Percentiles rank a stretch among this genome's conserved stretches.
phyloP scores from a whole-genome alignment of 2,888 invertebrate genomes.

The Melinaea menophilus region DNA sequence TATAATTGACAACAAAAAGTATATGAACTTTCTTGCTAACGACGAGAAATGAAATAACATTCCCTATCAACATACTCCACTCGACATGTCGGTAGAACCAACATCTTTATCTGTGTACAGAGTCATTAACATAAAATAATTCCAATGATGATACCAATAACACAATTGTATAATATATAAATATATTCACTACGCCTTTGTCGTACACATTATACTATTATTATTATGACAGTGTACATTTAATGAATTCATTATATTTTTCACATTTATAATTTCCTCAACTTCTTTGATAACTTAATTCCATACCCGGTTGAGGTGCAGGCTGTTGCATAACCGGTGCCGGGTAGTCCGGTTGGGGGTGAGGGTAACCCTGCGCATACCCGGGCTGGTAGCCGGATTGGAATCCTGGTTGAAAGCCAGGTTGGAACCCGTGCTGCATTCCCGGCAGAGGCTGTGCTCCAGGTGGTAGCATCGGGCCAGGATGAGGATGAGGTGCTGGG shows the following conservation, averaged over 20 bases:
- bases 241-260: too few relatives aligned
- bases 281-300: conserved; percentile 2
- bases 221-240: too few relatives aligned
- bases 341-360: conserved; percentile 43
- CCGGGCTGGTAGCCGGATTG: conserved; percentile 58
- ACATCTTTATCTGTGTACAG: conserved; percentile 56
- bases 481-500: conserved; percentile 45
- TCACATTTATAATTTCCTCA: background rate
- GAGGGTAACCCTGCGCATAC: conserved; percentile 44
- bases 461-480: conserved; percentile 50
- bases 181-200: too few relatives aligned
- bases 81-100: conserved; percentile 44
- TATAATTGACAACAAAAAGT: conserved; percentile 9
- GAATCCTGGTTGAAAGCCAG: conserved; percentile 57
- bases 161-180: too few relatives aligned
- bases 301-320: conserved; percentile 51
- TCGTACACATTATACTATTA: too few relatives aligned
- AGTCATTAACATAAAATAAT: conserved; percentile 54
- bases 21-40: conserved; percentile 24
- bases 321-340: conserved; percentile 58
- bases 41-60: conserved; percentile 24
- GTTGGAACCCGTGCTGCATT: conserved; percentile 63
- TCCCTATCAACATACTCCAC: conserved; percentile 39
- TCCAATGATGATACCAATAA: conserved; percentile 36
- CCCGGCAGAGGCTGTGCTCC: conserved; percentile 61